A percentile compares a stretch with the other conserved stretches of the same genome.
Conservation (phyloP, 2,797 vertebrate species). For the Alca torda region DNA sequence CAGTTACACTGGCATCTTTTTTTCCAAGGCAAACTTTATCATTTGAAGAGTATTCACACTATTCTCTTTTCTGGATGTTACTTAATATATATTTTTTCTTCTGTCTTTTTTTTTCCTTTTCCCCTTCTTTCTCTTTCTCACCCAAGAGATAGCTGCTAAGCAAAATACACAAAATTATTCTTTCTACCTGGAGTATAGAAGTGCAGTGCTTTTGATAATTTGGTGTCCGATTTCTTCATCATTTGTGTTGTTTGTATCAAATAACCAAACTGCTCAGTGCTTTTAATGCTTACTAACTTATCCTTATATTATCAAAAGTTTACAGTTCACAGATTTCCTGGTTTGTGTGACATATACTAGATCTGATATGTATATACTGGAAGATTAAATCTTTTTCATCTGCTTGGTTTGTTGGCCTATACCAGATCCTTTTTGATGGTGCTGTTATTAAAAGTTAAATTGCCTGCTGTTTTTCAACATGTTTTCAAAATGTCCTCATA, state of each 20-base stretch:
- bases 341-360: not conserved
- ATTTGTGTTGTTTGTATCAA: not conserved
- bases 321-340: not conserved
- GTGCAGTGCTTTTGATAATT: not conserved
- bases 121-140: not conserved
- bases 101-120: not conserved
- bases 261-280: not conserved
- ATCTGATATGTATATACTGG: not conserved
- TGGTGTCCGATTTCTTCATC: not conserved
- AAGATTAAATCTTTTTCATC: not conserved
- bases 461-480: not conserved
- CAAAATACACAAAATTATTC: not conserved
- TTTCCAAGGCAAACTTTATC: not conserved
- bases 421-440: not conserved
- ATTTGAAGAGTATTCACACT: not conserved
- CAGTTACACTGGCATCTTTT: not conserved
- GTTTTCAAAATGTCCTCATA: not conserved
- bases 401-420: not conserved
- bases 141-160: not conserved
- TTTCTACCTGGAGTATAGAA: not conserved
- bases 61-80: not conserved
- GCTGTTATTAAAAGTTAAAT: not conserved
- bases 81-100: not conserved
- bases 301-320: not conserved
- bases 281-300: not conserved